Base-by-base conservation (phyloP, 2,797 vertebrate genomes). In the Sternotherus odoratus region DNA sequence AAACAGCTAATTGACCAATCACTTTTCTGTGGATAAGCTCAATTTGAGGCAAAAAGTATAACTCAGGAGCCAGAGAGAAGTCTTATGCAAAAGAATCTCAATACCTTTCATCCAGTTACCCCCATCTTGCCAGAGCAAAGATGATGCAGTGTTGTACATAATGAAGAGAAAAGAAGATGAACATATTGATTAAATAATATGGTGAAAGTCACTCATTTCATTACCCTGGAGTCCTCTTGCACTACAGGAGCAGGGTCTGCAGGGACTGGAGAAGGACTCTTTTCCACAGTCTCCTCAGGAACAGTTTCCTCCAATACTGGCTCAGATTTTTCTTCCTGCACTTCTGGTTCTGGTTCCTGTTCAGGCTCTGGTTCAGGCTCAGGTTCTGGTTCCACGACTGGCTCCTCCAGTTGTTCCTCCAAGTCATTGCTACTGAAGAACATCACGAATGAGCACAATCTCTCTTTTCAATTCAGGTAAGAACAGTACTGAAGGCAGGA, bases 141-240 rank as follows among this genome's bases (percentile, higher is more conserved):
- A 79, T 17, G 3, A 7, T 28, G 24, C 8, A 21, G 63, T 21
- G n/a, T n/a, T n/a, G 19, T 19, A 63, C 8, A 63, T 19, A 26
- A 5, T 5, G 19, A 13, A 39, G 24, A 54, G 24, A 51, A 49
- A 49, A 75, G 16, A 46, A 28, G 39, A 26, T 43, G 39, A 39
- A 30, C n/a, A 23, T 4, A 66, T n/a, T 26, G 53, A 49, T 1
- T 66, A 78, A 83, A 8, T 5, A 1, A 50, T 24, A 33, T 5
- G 30, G 4, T 11, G n/a, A 53, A 21, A 91, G 36, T 63, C 3
- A 92, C 8, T 12, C 48, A 36, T 8, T n/a, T 60, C 43, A 86
- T 89, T 98, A 99, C 99, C 98, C 99, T 97, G 91, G 98, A 98
- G 86, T 99, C 99, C 69, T 99, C 99, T 89, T 98, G 99, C 15